These are phyloP conservation scores for Urocolius indicus DNA, from an alignment of 2,113 vertebrate genomes.

Conservation along the genomic window DNA sequence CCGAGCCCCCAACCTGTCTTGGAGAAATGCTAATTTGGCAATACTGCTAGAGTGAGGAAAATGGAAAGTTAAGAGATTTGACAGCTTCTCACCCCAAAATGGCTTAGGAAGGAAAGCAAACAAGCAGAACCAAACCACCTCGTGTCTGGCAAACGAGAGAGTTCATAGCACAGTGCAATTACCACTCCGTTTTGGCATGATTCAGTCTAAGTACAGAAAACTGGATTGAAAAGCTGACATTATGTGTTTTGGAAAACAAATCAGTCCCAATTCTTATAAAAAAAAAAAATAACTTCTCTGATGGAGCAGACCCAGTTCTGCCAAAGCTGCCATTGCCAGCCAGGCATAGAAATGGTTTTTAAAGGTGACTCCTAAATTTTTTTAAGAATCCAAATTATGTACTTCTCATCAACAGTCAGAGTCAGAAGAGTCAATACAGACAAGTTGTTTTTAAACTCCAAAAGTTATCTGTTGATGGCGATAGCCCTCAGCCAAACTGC, in stretches of 20 bases:
- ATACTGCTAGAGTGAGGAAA: conserved; percentile 23
- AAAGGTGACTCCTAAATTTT: background rate
- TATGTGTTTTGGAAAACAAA: background rate
- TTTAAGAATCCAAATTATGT: background rate
- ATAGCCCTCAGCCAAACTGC: background rate
- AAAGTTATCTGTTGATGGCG: background rate
- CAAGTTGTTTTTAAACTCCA: background rate
- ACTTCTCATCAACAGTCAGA: background rate
- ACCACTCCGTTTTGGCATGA: conserved; percentile 31
- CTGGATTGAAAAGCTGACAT: background rate
- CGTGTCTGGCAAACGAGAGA: conserved; percentile 8
- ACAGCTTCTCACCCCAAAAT: conserved; percentile 44
- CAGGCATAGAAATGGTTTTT: background rate
- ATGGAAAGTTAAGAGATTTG: background rate
- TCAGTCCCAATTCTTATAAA: background rate
- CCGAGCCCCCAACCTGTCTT: background rate
- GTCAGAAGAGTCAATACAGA: background rate
- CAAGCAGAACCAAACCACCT: conserved; percentile 24
- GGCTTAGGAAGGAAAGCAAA: conserved; percentile 53
- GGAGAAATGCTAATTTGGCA: conserved; percentile 32
- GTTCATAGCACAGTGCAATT: conserved; percentile 37
- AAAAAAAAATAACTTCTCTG: background rate
- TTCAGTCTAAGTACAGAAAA: background rate
- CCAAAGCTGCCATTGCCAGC: background rate
- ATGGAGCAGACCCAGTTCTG: conserved; percentile 14